These are phyloP conservation scores for Coenonympha arcania DNA, from an alignment of 2,888 invertebrate genomes.

Conservation along the genomic window DNA sequence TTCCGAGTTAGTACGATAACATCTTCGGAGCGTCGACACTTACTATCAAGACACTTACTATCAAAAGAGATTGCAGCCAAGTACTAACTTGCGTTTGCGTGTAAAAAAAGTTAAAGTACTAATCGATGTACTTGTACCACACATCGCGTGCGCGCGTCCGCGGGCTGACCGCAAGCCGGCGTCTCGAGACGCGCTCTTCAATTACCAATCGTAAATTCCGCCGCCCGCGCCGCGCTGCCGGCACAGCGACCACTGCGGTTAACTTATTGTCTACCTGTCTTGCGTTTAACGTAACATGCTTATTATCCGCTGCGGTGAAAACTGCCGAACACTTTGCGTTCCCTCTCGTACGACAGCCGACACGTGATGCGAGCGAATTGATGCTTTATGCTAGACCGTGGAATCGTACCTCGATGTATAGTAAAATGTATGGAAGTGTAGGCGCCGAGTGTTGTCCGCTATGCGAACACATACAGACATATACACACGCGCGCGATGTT, in stretches of 20 bases:
- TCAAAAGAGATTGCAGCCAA: too few species aligned
- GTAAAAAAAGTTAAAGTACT: not conserved
- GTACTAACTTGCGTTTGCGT: not conserved
- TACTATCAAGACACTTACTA: too few species aligned
- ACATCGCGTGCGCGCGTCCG: constrained; percentile 51
- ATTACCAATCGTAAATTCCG: constrained; percentile 69
- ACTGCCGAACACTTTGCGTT: constrained; percentile 10
- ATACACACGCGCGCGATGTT: too few species aligned
- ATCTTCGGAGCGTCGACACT: too few species aligned
- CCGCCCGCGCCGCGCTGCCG: constrained; percentile 53
- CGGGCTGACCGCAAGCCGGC: constrained; percentile 43
- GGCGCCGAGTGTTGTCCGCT: too few species aligned
- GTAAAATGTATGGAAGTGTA: too few species aligned
- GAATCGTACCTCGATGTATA: too few species aligned
- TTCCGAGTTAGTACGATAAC: too few species aligned
- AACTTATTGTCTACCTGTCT: constrained; percentile 28
- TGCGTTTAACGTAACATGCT: constrained; percentile 28
- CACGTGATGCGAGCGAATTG: not conserved
- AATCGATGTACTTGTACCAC: constrained; percentile 24
- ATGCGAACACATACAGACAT: too few species aligned
- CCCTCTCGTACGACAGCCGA: constrained; percentile 2
- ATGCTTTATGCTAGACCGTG: not conserved
- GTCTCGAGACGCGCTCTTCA: constrained; percentile 59
- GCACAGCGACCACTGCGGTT: constrained; percentile 28
- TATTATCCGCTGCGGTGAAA: constrained; percentile 24